A percentile compares a stretch with the other conserved stretches of the same genome.
Evolutionary conservation across 1,140 invertebrate species (phyloP).

Genomic region (Theocolax elegans): DNA sequence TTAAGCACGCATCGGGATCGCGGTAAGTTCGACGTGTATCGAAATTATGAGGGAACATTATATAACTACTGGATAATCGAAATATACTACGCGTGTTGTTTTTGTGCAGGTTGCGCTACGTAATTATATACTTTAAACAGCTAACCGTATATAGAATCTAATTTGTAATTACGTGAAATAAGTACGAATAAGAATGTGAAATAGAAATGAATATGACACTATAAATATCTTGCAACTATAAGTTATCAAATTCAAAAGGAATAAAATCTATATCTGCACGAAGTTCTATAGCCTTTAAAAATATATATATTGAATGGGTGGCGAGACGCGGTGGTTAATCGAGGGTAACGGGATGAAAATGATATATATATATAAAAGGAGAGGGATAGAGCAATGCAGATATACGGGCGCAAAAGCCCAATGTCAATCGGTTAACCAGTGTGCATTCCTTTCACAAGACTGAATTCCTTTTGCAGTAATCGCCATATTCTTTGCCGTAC

Average conservation of each 20-base stretch:
- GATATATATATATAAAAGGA: not conserved
- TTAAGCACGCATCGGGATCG: constrained; percentile 13
- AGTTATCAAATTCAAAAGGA: too few species aligned
- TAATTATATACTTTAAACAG: too few species aligned
- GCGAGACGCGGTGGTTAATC: not conserved
- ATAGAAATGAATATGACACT: too few species aligned
- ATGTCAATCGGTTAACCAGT: constrained; percentile 11
- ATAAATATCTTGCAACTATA: too few species aligned
- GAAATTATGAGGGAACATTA: constrained; percentile 4
- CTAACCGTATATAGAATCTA: too few species aligned
- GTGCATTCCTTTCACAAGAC: constrained; percentile 8
- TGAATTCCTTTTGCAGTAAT: constrained; percentile 77
- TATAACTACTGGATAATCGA: not conserved
- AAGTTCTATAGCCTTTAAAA: not conserved
- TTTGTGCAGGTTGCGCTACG: too few species aligned
- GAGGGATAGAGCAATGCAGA: not conserved
- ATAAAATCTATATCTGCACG: too few species aligned
- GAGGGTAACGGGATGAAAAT: not conserved
- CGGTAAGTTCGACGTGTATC: constrained; percentile 1
- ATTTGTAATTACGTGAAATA: too few species aligned
- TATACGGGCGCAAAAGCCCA: not conserved
- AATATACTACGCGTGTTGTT: not conserved
- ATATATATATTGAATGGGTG: not conserved
- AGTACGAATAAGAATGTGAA: too few species aligned
- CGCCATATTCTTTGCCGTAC: constrained; percentile 91